Percentiles rank a stretch among this genome's conserved stretches.
phyloP scores from a whole-genome alignment of 1,140 invertebrate species.

The Chymomyza costata region DNA sequence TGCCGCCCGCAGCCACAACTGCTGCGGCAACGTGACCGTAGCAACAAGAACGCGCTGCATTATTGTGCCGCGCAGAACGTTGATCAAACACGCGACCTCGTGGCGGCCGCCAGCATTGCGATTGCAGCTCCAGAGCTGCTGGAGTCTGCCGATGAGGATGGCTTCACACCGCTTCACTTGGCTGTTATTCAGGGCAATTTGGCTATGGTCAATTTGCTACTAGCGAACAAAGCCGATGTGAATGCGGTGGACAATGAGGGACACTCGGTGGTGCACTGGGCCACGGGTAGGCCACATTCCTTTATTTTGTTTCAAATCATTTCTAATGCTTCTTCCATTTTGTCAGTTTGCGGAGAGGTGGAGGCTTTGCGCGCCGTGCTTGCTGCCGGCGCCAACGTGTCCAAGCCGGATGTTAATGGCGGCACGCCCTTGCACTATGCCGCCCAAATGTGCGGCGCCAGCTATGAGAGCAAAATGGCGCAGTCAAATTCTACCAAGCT shows the following conservation, averaged over 20 bases:
- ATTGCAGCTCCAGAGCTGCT: slow-evolving; percentile 86
- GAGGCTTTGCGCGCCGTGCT: slow-evolving; percentile 90
- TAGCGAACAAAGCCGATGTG: slow-evolving; percentile 90
- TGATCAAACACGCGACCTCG: slow-evolving; percentile 78
- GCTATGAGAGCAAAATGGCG: slow-evolving; percentile 80
- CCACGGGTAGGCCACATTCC: slow-evolving; percentile 84
- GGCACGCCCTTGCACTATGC: slow-evolving; percentile 98
- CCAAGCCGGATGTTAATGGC: slow-evolving; percentile 92
- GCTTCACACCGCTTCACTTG: slow-evolving; percentile 94
- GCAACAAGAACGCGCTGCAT: slow-evolving; percentile 91
- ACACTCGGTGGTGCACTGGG: slow-evolving; percentile 98
- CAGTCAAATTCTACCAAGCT: slow-evolving; percentile 74
- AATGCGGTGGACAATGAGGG: slow-evolving; percentile 93
- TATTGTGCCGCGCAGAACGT: slow-evolving; percentile 83
- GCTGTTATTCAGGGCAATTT: slow-evolving; percentile 94
- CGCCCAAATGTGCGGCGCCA: slow-evolving; percentile 94
- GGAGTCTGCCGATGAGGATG: slow-evolving; percentile 90
- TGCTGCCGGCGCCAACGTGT: slow-evolving; percentile 87
- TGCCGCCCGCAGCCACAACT: slow-evolving; percentile 77
- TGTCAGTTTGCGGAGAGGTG: slow-evolving; percentile 90
- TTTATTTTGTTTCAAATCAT: background rate
- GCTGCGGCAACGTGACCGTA: slow-evolving; percentile 84
- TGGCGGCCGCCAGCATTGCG: slow-evolving; percentile 79
- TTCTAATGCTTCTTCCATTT: background rate
- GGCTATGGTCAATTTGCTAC: slow-evolving; percentile 86